Percentiles rank a stretch among this genome's conserved stretches.
Conservation (phyloP, 2,113 vertebrate genomes). For the Neotoma lepida region DNA sequence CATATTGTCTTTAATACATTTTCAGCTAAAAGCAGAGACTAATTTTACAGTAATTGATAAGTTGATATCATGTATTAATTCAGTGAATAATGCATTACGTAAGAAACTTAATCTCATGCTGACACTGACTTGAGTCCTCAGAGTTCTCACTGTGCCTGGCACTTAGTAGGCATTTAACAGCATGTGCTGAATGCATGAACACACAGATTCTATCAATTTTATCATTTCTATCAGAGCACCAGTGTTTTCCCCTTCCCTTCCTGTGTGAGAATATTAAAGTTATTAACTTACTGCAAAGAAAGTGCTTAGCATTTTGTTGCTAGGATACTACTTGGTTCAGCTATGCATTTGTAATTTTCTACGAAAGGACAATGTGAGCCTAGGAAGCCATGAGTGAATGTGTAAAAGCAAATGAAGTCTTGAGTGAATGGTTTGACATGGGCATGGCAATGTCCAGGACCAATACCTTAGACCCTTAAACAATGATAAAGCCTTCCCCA, state of each 20-base stretch:
- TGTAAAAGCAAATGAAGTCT: neutral
- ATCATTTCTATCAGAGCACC: neutral
- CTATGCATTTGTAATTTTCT: constrained; percentile 9
- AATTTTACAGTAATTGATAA: neutral
- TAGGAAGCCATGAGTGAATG: neutral
- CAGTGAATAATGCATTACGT: neutral
- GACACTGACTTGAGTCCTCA: neutral
- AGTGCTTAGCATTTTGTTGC: constrained; percentile 58
- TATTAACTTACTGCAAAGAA: constrained; percentile 44
- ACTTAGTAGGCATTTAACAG: neutral
- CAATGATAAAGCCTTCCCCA: neutral
- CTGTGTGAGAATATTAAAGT: neutral
- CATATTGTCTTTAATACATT: neutral
- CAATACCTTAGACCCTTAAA: too few species aligned
- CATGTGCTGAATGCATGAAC: neutral
- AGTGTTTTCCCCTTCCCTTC: neutral
- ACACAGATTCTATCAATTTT: neutral
- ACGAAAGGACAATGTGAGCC: neutral
- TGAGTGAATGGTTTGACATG: neutral
- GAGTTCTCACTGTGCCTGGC: neutral
- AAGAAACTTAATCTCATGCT: neutral
- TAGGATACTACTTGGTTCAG: constrained; percentile 54
- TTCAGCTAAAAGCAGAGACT: neutral
- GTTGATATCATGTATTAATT: neutral
- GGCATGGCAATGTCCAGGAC: neutral